These are phyloP conservation scores for Stegastes partitus DNA, from an alignment of 2,113 vertebrate species.

Conservation along the genomic window DNA sequence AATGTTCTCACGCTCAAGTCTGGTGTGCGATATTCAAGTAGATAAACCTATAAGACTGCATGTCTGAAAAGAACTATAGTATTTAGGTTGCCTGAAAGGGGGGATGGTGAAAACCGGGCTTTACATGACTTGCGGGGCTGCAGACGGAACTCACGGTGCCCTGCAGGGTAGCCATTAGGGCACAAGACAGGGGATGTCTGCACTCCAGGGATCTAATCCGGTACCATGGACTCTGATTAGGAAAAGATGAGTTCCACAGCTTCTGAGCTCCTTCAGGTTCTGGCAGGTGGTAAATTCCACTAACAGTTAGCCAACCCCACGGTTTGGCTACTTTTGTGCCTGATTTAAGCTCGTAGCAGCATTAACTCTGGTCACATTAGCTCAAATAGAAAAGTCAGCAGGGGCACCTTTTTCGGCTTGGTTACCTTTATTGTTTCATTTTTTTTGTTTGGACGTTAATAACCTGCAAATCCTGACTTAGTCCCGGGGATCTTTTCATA, in stretches of 20 bases:
- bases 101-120: constrained; percentile 42
- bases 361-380: constrained; percentile 82
- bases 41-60: not conserved
- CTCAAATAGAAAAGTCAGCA: constrained; percentile 84
- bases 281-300: constrained; percentile 82
- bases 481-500: constrained; percentile 70
- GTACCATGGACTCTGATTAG: constrained; percentile 60
- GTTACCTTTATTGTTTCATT: constrained; percentile 84
- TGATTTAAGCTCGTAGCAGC: constrained; percentile 80
- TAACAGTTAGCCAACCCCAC: constrained; percentile 76
- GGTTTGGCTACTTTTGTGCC: constrained; percentile 83
- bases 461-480: constrained; percentile 79
- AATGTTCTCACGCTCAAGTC: not conserved
- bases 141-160: constrained; percentile 72
- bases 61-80: constrained; percentile 7
- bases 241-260: constrained; percentile 64
- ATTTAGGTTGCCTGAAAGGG: constrained; percentile 46
- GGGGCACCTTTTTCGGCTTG: constrained; percentile 82
- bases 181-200: constrained; percentile 61
- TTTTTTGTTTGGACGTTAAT: constrained; percentile 75
- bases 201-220: constrained; percentile 80
- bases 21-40: not conserved
- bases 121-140: constrained; percentile 54
- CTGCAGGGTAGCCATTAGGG: constrained; percentile 72
- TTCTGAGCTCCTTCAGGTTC: constrained; percentile 78